Percentiles rank a stretch among this genome's conserved stretches.
These are phyloP conservation scores for Ectropis crepuscularia DNA, from an alignment of 2,888 invertebrate genomes.

Conservation along the genomic window DNA sequence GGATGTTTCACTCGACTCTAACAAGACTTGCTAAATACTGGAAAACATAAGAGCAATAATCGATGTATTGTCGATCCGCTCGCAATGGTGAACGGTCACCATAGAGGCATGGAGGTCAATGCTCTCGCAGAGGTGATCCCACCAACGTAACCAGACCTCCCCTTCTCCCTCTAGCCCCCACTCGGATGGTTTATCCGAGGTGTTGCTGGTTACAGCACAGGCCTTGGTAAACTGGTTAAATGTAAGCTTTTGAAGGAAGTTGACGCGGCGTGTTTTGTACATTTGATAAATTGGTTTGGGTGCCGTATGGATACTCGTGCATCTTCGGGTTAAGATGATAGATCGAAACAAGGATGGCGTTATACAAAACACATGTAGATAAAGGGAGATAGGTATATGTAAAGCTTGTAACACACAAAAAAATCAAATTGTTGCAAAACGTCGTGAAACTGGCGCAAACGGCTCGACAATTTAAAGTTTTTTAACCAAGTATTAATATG, in stretches of 20 bases:
- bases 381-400: too few species aligned
- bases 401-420: too few species aligned
- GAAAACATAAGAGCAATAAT: constrained; percentile 44
- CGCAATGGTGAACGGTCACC: constrained; percentile 52
- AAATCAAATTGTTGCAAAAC: too few species aligned
- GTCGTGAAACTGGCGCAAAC: too few species aligned
- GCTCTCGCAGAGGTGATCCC: constrained; percentile 46
- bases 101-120: constrained; percentile 47
- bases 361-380: neutral
- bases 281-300: constrained; percentile 41
- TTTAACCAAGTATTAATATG: too few species aligned
- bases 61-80: constrained; percentile 42
- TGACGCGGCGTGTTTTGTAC: constrained; percentile 40
- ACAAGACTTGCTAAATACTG: constrained; percentile 31
- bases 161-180: constrained; percentile 15
- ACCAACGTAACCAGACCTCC: constrained; percentile 30
- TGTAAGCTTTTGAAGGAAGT: constrained; percentile 41
- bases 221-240: constrained; percentile 27
- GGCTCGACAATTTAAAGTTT: too few species aligned
- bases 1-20: constrained; percentile 1
- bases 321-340: neutral
- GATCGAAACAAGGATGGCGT: neutral
- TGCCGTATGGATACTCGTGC: constrained; percentile 17
- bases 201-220: constrained; percentile 27
- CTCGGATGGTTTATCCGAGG: constrained; percentile 5